phyloP scores from a whole-genome alignment of 2,888 invertebrate species.

The Lithosia quadra region DNA sequence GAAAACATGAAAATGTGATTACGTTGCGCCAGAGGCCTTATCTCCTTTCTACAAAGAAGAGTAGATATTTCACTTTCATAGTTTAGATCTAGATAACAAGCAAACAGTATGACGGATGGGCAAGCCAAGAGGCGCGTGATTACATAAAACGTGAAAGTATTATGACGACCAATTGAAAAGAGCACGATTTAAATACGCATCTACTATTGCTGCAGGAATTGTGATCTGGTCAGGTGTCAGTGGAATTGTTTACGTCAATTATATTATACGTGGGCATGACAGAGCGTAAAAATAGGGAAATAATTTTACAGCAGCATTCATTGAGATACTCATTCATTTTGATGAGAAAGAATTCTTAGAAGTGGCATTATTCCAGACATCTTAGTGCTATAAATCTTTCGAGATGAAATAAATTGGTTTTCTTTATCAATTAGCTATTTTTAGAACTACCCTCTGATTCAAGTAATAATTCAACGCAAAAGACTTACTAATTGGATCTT shows the following conservation, averaged over 20 bases:
- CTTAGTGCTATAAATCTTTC: conserved; percentile 9
- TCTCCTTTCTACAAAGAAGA: conserved; percentile 67
- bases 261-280: conserved; percentile 43
- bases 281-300: conserved; percentile 30
- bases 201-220: conserved; percentile 50
- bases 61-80: conserved; percentile 74
- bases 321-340: conserved; percentile 12
- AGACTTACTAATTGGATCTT: neutral
- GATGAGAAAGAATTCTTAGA: conserved; percentile 10
- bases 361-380: conserved; percentile 6
- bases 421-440: neutral
- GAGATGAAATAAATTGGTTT: conserved; percentile 12
- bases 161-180: conserved; percentile 74
- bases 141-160: conserved; percentile 81
- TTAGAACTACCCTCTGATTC: neutral
- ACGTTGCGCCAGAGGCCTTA: conserved; percentile 54
- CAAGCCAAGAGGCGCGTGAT: conserved; percentile 73
- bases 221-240: conserved; percentile 54
- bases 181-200: conserved; percentile 64
- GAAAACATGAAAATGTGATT: conserved; percentile 47
- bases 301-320: conserved; percentile 20
- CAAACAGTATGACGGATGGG: conserved; percentile 75
- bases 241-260: conserved; percentile 38
- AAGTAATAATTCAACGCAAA: neutral
- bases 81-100: conserved; percentile 75